Conservation (phyloP, 2,797 vertebrate genomes). For the Myripristis murdjan region DNA sequence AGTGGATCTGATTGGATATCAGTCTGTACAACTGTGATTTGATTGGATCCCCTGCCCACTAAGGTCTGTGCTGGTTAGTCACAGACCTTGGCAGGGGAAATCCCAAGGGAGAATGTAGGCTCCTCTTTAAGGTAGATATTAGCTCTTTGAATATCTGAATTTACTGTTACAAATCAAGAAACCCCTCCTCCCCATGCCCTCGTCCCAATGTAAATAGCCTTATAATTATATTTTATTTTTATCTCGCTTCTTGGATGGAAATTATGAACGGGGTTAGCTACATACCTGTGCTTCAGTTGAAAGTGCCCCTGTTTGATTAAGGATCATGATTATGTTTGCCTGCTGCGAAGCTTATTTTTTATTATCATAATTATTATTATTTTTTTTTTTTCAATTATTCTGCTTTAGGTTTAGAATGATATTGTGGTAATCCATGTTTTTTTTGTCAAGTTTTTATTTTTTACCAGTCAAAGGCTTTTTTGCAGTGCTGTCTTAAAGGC, state of each 20-base stretch:
- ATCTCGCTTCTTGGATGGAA: constrained; percentile 44
- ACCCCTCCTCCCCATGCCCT: constrained; percentile 17
- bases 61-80: constrained; percentile 45
- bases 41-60: constrained; percentile 42
- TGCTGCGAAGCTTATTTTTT: constrained; percentile 26
- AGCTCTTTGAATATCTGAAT: constrained; percentile 52
- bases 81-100: constrained; percentile 30
- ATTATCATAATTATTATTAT: constrained; percentile 30
- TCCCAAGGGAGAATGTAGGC: constrained; percentile 15
- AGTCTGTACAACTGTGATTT: constrained; percentile 43
- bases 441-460: constrained; percentile 30
- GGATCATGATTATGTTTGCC: constrained; percentile 30
- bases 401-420: constrained; percentile 50
- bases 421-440: constrained; percentile 24
- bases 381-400: constrained; percentile 25
- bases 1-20: constrained; percentile 48
- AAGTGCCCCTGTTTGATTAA: constrained; percentile 42
- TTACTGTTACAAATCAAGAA: constrained; percentile 62
- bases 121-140: constrained; percentile 30
- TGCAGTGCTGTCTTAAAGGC: constrained; percentile 17
- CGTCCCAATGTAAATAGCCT: constrained; percentile 70
- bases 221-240: constrained; percentile 39
- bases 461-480: constrained; percentile 17
- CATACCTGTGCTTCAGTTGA: constrained; percentile 28
- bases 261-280: constrained; percentile 45